phyloP scores from a whole-genome alignment of 2,797 vertebrate species.

The Diceros bicornis region DNA sequence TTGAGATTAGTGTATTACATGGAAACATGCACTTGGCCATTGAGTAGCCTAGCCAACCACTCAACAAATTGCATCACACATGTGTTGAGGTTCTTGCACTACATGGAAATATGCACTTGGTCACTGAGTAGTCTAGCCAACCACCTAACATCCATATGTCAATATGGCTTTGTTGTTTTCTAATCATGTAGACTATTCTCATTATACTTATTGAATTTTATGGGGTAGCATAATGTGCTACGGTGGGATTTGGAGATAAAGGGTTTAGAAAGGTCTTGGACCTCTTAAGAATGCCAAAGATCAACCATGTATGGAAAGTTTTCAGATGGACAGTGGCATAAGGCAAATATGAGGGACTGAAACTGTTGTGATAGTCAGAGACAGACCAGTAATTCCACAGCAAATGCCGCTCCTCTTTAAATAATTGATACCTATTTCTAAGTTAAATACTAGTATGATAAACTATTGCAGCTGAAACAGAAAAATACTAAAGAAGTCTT shows the following conservation, averaged over 20 bases:
- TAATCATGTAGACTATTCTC: background rate
- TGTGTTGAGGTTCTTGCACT: background rate
- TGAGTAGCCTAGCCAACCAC: background rate
- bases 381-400: background rate
- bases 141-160: background rate
- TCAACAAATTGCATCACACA: background rate
- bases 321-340: background rate
- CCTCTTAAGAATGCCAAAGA: background rate
- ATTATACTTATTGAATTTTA: background rate
- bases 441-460: slow-evolving; percentile 53
- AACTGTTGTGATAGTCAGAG: background rate
- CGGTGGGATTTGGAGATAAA: background rate
- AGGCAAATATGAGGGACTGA: background rate
- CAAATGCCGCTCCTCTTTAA: background rate
- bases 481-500: slow-evolving; percentile 50
- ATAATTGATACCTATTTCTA: slow-evolving; percentile 12
- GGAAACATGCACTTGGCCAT: background rate
- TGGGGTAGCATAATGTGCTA: background rate
- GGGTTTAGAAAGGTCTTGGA: background rate
- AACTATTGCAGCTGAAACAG: background rate
- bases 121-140: background rate
- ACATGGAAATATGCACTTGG: background rate
- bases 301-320: background rate
- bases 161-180: background rate
- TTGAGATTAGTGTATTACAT: background rate